These are phyloP conservation scores for Lordiphosa andalusiaca DNA, from an alignment of 2,888 invertebrate species.

Conservation along the genomic window DNA sequence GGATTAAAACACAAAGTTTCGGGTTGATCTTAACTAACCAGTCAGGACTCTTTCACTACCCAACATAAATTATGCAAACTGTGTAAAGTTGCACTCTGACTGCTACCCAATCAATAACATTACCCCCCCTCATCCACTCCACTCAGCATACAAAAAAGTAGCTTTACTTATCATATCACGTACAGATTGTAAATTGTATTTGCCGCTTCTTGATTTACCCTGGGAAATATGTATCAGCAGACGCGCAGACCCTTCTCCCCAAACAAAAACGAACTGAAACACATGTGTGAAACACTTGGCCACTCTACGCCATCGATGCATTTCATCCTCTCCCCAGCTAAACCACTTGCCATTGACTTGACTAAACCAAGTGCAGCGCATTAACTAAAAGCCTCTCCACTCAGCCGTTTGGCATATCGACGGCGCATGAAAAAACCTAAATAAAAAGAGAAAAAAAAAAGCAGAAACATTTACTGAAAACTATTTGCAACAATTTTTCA, in stretches of 20 bases:
- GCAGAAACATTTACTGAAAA: constrained; percentile 70
- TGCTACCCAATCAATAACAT: constrained; percentile 18
- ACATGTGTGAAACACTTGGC: constrained; percentile 46
- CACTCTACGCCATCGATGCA: constrained; percentile 49
- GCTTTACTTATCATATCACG: constrained; percentile 52
- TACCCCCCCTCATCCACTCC: constrained; percentile 20
- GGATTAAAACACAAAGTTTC: too few relatives aligned
- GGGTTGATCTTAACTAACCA: too few relatives aligned
- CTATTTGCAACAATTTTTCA: constrained; percentile 76
- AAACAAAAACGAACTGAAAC: background rate
- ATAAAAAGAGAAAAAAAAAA: constrained; percentile 7
- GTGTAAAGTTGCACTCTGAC: too few relatives aligned
- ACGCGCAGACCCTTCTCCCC: constrained; percentile 24
- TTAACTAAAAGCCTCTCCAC: constrained; percentile 64
- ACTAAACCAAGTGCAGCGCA: constrained; percentile 48
- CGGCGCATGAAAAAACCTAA: constrained; percentile 6
- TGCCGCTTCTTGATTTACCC: constrained; percentile 23
- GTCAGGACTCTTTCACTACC: too few relatives aligned
- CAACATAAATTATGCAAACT: too few relatives aligned
- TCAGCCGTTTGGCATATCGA: constrained; percentile 16
- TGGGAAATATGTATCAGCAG: constrained; percentile 34
- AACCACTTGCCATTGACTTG: constrained; percentile 36
- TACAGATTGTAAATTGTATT: constrained; percentile 46
- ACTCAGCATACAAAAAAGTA: constrained; percentile 19
- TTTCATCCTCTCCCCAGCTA: constrained; percentile 18